A percentile compares a stretch with the other conserved stretches of the same genome.
These are phyloP conservation scores for Hoplostethus atlanticus DNA, from an alignment of 2,797 vertebrate species.

Conservation along the genomic window DNA sequence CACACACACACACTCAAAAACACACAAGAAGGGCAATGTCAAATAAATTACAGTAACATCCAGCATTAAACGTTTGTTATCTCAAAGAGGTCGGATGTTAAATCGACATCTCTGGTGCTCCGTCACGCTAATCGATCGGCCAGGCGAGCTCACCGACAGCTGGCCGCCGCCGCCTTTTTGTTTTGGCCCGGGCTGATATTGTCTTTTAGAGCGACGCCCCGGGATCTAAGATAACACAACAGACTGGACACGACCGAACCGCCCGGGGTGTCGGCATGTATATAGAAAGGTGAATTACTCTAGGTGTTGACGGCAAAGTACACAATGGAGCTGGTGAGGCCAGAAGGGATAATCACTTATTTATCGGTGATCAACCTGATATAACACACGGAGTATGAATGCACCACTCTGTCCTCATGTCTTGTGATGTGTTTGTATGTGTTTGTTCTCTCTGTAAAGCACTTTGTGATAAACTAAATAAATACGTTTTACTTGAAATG, in stretches of 20 bases:
- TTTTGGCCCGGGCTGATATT: constrained; percentile 38
- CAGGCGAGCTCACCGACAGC: constrained; percentile 24
- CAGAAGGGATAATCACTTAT: constrained; percentile 12
- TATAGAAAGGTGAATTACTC: constrained; percentile 40
- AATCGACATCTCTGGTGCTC: not conserved
- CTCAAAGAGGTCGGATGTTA: constrained; percentile 21
- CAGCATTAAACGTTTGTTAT: not conserved
- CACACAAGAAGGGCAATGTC: constrained; percentile 1
- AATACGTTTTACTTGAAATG: constrained; percentile 36
- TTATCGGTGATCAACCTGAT: too few relatives aligned
- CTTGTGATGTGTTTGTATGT: not conserved
- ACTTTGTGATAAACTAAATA: constrained; percentile 11
- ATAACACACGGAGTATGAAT: too few relatives aligned
- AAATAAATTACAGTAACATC: constrained; percentile 3
- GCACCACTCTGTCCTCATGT: not conserved
- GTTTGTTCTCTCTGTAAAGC: not conserved
- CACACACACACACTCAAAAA: constrained; percentile 9
- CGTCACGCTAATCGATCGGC: not conserved
- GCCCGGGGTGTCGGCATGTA: constrained; percentile 48
- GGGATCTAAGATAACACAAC: constrained; percentile 32
- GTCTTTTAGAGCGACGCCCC: constrained; percentile 47
- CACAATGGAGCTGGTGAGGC: constrained; percentile 15
- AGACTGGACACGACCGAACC: constrained; percentile 47
- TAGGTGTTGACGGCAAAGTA: constrained; percentile 22
- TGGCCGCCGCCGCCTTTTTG: constrained; percentile 22